Base-by-base conservation (phyloP, 2,113 vertebrate species). In the Pao palembangensis region DNA sequence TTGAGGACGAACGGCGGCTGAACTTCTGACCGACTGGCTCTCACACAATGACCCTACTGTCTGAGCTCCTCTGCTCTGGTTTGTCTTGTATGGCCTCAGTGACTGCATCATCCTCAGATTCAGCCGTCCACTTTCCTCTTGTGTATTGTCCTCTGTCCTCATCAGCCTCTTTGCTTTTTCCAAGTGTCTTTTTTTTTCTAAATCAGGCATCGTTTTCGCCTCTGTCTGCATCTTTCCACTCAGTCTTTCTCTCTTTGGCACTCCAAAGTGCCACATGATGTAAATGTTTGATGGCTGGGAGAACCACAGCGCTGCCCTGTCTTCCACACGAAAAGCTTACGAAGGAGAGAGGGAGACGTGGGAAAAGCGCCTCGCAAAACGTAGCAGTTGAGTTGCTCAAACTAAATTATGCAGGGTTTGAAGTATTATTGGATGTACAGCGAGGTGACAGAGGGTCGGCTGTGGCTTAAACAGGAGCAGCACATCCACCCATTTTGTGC, bases 221-320 rank as follows among this genome's bases (percentile, higher is more conserved):
- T 59, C 51, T 50, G 17, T n/a, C 14, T 67, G 15, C 23, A 7
- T 50, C 47, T 61, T 25, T 55, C 47, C 23, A 12, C 11, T 18
- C 65, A 25, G 31, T 52, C 53, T 43, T n/a, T 62, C 51, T 62
- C 41, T 28, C 52, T 61, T 61, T 73, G 57, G 48, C 58, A n/a
- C 63, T 73, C 61, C 55, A 66, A 47, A 64, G 60, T 54, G 41
- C 64, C 72, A 62, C 74, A 57, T 52, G 56, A 77, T 69, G 76
- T 81, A 79, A 83, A 83, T 81, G 78, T 87, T 85, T 87, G 83
- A 87, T 87, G 70, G 78, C 52, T 5, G 41, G 68, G 75, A 16
- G 50, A 56, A 64, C 62, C 51, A 7, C 61, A 52, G 55, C 54
- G 67, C 62, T 16, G 20, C 62, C 67, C 57, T 25, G 77, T 20